Evolutionary conservation across 2,888 invertebrate genomes (phyloP), one percentile per base, ranked within the genome.

Genomic region (Eremobia ochroleuca): DNA sequence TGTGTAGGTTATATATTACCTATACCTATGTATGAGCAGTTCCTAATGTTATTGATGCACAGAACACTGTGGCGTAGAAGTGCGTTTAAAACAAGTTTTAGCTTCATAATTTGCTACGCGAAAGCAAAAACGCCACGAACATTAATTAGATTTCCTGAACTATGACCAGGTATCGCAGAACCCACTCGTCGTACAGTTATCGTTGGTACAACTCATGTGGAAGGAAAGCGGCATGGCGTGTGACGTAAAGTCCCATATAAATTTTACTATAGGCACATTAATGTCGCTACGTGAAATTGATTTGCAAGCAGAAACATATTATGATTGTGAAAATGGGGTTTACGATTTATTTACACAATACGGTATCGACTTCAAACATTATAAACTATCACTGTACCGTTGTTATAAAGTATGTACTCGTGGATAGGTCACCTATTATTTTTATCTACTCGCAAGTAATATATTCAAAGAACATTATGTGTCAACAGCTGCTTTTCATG

Each of bases 311-410:
- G 95, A 96, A 97, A 96, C 96, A 96, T 96, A 96, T 96, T 96
- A 96, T 96, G 96, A 96, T 97, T 97, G 96, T 96, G 97, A 96
- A 97, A 97, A 97, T 92, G 95, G 95, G 97, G 96, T 97, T 97
- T 97, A 97, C 96, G 96, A 96, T 96, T 96, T 97, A 96, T 96
- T 97, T 96, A 95, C 96, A 95, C 95, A 95, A 93, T 92, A 94
- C 95, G 91, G 94, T 96, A 96, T 93, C 94, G 93, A 93, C 92
- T 95, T 92, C 86, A 91, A 94, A 94, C 94, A 94, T 92, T 94
- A 94, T 93, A 93, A 94, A 94, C 94, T 95, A 93, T 96, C 96
- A 95, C 90, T 94, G 89, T 90, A 89, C 90, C 83, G 89, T 89
- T 92, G 90, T 91, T 90, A 89, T 89, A 88, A 85, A 89, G 83